Percentiles rank a stretch among this genome's conserved stretches.
Evolutionary conservation across 2,797 vertebrate species (phyloP).

Genomic region (Lithobates pipiens): DNA sequence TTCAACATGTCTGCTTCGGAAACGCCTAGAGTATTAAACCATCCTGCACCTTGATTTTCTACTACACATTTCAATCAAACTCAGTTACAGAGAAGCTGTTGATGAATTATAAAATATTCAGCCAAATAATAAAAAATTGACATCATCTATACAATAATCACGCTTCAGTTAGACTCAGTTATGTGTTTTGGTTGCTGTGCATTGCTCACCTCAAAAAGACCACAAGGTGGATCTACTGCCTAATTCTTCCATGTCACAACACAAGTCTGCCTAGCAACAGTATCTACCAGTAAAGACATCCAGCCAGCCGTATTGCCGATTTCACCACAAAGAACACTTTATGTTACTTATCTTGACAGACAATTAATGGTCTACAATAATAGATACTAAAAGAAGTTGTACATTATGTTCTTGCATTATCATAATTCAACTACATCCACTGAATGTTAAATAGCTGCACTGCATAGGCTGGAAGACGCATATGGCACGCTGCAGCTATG

Average conservation of each 20-base stretch:
- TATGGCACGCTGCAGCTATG: constrained; percentile 20
- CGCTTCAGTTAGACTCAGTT: background rate
- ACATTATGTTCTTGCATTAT: background rate
- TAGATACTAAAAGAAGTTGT: constrained; percentile 13
- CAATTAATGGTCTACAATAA: constrained; percentile 28
- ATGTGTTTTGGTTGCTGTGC: background rate
- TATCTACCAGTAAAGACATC: constrained; percentile 44
- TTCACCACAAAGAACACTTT: constrained; percentile 17
- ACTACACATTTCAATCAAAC: background rate
- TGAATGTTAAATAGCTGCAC: constrained; percentile 38
- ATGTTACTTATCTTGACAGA: constrained; percentile 21
- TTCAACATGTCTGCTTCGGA: background rate
- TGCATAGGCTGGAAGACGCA: constrained; percentile 4
- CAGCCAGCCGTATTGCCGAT: background rate
- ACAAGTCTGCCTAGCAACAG: constrained; percentile 55
- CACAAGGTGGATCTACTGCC: constrained; percentile 42
- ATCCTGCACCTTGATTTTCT: background rate
- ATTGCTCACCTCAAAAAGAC: constrained; percentile 45
- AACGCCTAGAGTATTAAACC: background rate
- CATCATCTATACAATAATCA: constrained; percentile 8
- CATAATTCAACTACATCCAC: background rate
- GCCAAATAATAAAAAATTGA: constrained; percentile 4
- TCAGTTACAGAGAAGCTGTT: background rate
- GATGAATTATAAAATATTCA: constrained; percentile 1
- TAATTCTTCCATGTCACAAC: constrained; percentile 22